Base-by-base conservation (phyloP, 2,797 vertebrate species). In the Rhodeus uyekii region DNA sequence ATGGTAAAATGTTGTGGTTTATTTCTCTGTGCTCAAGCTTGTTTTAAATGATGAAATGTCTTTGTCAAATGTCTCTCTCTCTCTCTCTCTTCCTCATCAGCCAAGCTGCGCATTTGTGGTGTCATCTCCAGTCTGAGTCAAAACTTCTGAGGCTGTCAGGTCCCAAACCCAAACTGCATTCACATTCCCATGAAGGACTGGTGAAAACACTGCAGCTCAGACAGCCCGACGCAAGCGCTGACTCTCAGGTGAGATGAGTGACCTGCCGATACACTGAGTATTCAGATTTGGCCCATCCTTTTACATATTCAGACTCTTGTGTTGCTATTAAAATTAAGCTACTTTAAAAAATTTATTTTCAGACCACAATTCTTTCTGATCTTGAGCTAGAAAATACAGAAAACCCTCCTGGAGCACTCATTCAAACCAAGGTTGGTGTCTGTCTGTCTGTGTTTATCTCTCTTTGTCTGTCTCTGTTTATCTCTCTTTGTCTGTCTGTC, bases 361-460 rank as follows among this genome's bases (percentile, higher is more conserved):
- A 88, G 87, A 71, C 27, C 27, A 53, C 58, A 14, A 36, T 46
- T 46, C 48, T 83, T 42, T 39, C 65, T 39, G 85, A 83, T 39
- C 34, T 76, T 53, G 80, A 67, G 12, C 39, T 76, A 32, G 84
- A 87, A 39, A 67, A 82, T 4, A 58, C 18, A 63, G 42, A 85
- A 50, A 42, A 58, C 34, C 32, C 16, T 69, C 64, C 80, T 46
- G 53, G 39, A 39, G 44, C 58, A 19, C 84, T 88, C 32, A 88
- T 88, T 74, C 87, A 87, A 69, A 88, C 87, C 32, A 88, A 87
- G 86, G 86, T 88, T 50, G 14, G 67, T 64, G 14, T 69, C 39
- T 36, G 7, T n/a, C n/a, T n/a, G n/a, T n/a, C n/a, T n/a, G n/a
- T n/a, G n/a, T n/a, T n/a, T n/a, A n/a, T n/a, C n/a, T n/a, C n/a